Evolutionary conservation across 2,113 vertebrate species (phyloP).

Genomic region (Butorides virescens): DNA sequence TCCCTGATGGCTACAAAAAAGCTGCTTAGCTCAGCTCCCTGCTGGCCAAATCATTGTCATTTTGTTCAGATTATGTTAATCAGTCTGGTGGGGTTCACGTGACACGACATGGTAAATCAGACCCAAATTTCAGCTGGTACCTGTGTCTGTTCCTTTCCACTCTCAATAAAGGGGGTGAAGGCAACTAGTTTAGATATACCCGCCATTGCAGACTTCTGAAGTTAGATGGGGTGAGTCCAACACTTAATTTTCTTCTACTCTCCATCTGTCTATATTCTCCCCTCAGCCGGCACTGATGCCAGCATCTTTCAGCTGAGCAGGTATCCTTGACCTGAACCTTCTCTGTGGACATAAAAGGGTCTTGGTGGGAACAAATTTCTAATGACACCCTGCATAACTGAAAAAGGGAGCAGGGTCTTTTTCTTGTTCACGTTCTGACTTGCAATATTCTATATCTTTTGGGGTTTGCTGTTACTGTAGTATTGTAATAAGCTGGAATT

Average conservation of each 20-base stretch:
- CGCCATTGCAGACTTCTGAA: accelerated
- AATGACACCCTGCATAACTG: not conserved
- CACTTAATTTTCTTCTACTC: not conserved
- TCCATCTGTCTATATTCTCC: not conserved
- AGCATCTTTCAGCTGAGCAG: not conserved
- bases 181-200: not conserved
- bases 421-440: not conserved
- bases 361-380: not conserved
- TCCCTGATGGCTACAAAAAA: not conserved
- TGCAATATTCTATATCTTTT: not conserved
- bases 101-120: not conserved
- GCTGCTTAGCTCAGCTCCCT: not conserved
- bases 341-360: not conserved
- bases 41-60: not conserved
- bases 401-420: not conserved
- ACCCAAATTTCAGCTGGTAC: not conserved
- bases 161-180: not conserved
- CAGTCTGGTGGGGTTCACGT: not conserved
- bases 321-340: not conserved
- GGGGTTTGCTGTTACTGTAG: not conserved
- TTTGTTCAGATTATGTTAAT: not conserved
- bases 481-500: not conserved
- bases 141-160: not conserved
- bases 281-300: not conserved
- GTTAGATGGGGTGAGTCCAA: not conserved